Percentiles rank a stretch among this genome's conserved stretches.
phyloP scores from a whole-genome alignment of 2,888 invertebrate genomes.

The Aproaerema taeniolella region DNA sequence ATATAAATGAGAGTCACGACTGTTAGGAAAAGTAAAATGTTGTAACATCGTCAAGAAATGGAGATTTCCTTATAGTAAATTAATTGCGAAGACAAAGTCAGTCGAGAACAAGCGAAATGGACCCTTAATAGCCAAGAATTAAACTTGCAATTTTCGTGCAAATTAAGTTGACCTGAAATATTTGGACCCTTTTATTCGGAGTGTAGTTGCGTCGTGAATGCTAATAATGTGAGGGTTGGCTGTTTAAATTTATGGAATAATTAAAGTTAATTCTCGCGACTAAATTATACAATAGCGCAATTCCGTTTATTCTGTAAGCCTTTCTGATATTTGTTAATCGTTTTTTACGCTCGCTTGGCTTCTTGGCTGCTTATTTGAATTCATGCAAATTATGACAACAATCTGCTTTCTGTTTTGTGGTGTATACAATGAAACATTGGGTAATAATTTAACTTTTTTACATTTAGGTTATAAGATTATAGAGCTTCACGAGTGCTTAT shows the following conservation, averaged over 20 bases:
- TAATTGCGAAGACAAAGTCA: slow-evolving; percentile 53
- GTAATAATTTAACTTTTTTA: too few species aligned
- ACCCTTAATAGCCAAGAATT: slow-evolving; percentile 53
- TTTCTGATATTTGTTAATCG: slow-evolving; percentile 34
- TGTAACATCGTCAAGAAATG: slow-evolving; percentile 58
- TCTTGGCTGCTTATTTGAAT: too few species aligned
- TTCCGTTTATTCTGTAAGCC: slow-evolving; percentile 44
- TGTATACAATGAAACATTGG: too few species aligned
- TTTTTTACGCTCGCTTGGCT: slow-evolving; percentile 20
- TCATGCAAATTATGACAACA: neutral
- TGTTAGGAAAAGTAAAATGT: slow-evolving; percentile 48
- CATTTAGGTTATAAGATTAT: too few species aligned
- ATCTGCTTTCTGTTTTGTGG: neutral
- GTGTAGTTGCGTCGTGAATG: slow-evolving; percentile 65
- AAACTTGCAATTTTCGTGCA: slow-evolving; percentile 57
- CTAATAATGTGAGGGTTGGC: slow-evolving; percentile 67
- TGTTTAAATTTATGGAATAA: slow-evolving; percentile 69
- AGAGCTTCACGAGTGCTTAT: too few species aligned
- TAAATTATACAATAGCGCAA: slow-evolving; percentile 45
- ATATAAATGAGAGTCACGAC: slow-evolving; percentile 45
- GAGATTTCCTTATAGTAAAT: slow-evolving; percentile 68
- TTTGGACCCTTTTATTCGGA: slow-evolving; percentile 65
- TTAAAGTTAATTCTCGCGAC: slow-evolving; percentile 62
- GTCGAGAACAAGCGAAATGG: slow-evolving; percentile 47
- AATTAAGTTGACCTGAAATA: slow-evolving; percentile 65